Percentiles rank a stretch among this genome's conserved stretches.
Conservation (phyloP, 2,113 vertebrate species). For the Copsychus sechellarum region DNA sequence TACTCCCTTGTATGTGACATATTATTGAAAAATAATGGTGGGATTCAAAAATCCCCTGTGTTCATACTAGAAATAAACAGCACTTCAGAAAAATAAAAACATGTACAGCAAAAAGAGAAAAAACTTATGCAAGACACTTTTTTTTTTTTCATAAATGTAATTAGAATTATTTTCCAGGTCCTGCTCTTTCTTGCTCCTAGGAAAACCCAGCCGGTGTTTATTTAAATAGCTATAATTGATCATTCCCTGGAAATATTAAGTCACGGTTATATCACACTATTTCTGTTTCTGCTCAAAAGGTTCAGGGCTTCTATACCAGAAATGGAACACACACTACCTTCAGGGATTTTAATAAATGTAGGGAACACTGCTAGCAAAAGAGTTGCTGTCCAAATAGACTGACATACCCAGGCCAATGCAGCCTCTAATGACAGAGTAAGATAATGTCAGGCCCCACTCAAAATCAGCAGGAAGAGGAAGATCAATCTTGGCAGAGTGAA, state of each 20-base stretch:
- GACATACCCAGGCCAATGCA: conserved; percentile 98
- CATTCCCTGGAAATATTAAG: conserved; percentile 57
- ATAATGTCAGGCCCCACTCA: conserved; percentile 99
- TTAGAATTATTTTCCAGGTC: conserved; percentile 20
- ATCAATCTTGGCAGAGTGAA: conserved; percentile 99
- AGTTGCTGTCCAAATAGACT: conserved; percentile 99
- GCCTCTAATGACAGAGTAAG: conserved; percentile 99
- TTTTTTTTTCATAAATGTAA: background rate
- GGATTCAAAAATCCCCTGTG: background rate
- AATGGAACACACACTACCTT: conserved; percentile 85
- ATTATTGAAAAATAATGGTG: background rate
- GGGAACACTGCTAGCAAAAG: conserved; percentile 95
- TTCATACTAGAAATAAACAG: background rate
- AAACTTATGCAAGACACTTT: background rate
- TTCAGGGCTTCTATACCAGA: conserved; percentile 76
- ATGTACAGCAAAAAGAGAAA: background rate
- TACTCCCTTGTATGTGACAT: background rate
- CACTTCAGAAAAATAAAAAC: conserved; percentile 14
- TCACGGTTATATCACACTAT: conserved; percentile 45
- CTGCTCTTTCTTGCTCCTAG: conserved; percentile 7
- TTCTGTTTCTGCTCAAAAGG: conserved; percentile 65
- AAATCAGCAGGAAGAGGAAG: conserved; percentile 99
- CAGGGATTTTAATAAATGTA: conserved; percentile 96
- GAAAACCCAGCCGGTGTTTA: conserved; percentile 53
- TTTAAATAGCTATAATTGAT: conserved; percentile 63